Base-by-base conservation (phyloP, 2,113 vertebrate genomes). In the Lethenteron camtschaticum region DNA sequence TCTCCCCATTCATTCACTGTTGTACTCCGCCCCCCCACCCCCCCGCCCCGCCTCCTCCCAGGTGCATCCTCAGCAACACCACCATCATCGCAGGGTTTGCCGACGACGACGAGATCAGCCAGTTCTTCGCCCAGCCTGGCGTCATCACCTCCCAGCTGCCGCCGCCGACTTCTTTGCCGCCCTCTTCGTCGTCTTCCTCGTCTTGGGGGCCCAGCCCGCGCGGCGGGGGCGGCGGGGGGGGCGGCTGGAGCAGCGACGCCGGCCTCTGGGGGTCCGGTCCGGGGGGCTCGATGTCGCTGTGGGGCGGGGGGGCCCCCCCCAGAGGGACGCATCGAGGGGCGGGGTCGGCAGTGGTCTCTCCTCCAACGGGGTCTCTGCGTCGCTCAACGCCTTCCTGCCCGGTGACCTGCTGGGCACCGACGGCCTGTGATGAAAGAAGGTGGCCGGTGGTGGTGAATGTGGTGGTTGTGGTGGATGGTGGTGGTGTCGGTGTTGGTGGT, bases 71-170 rank as follows among this genome's bases (percentile, higher is more conserved):
- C 14, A 20, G 60, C 10, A 66, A 66, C 60, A 66, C 60, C 60
- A 66, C 60, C 60, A 66, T 66, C 60, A 20, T 66, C n/a, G 63
- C 63, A 66, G 63, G 24, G 63, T 66, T 66, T 66, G 63, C 63
- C 63, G 24, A 24, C 10, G 63, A 66, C 24, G 63, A 66, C 3
- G 63, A 66, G n/a, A 66, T 66, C n/a, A 66, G 24, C 63, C 63
- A 24, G 8, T 66, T 66, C 63, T 66, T 66, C 2, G 63, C 63
- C n/a, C 63, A 66, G 2, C n/a, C 63, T 16, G 20, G 63, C 24
- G 63, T 24, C 24, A 24, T 24, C n/a, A 66, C 63, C n/a, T 66
- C 63, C 8, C 24, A 24, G 63, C 63, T 10, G 24, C 63, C 63
- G 63, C n/a, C n/a, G n/a, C 63, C 24, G 2, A n/a, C 63, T 1